phyloP scores from a whole-genome alignment of 2,113 vertebrate species.

The Mastomys natalensis region DNA sequence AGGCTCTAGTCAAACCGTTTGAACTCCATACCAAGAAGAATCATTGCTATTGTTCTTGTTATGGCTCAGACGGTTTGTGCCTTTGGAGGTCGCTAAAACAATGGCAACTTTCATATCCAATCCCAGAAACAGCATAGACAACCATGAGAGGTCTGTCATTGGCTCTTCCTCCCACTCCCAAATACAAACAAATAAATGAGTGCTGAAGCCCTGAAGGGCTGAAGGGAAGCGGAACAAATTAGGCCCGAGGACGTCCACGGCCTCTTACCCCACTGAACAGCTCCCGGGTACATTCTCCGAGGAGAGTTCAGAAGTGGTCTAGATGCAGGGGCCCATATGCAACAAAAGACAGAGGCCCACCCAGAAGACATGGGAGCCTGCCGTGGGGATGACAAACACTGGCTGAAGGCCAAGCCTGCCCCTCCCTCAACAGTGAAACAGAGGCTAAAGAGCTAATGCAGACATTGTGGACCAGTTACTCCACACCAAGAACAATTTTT shows the following conservation, averaged over 20 bases:
- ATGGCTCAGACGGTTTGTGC: conserved; percentile 48
- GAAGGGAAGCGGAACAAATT: conserved; percentile 70
- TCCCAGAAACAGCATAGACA: conserved; percentile 70
- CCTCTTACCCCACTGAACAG: not conserved
- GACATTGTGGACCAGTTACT: not conserved
- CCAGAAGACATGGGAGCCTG: conserved; percentile 73
- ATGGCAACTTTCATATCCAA: conserved; percentile 73
- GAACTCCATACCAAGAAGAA: not conserved
- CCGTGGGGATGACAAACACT: not conserved
- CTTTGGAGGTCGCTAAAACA: conserved; percentile 69
- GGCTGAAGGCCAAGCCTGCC: not conserved
- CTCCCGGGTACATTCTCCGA: not conserved
- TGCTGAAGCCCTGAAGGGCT: conserved; percentile 42
- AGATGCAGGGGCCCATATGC: conserved; percentile 35
- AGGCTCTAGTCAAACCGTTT: conserved; percentile 55
- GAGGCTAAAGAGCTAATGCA: not conserved
- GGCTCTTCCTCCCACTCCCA: not conserved
- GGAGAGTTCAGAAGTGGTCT: conserved; percentile 54
- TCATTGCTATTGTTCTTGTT: not conserved
- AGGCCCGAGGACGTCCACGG: conserved; percentile 30
- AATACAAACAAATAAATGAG: conserved; percentile 73
- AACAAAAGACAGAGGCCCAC: conserved; percentile 74
- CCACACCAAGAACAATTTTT: not conserved
- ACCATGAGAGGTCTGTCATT: conserved; percentile 47
- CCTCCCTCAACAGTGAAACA: not conserved